phyloP scores from a whole-genome alignment of 2,797 vertebrate species.

The Hyperoplus immaculatus region DNA sequence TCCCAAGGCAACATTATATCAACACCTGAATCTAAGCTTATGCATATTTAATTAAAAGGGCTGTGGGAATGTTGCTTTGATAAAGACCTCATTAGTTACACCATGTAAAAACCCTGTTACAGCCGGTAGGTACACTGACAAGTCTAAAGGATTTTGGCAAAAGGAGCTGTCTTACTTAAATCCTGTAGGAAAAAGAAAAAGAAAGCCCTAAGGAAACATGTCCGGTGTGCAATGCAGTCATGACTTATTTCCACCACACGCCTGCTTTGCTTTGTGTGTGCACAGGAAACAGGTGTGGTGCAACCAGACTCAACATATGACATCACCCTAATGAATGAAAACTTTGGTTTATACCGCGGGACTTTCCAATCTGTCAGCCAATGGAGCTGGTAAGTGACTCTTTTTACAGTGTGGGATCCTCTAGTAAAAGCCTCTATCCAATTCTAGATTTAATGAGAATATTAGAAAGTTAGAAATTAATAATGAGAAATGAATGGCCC shows the following conservation, averaged over 20 bases:
- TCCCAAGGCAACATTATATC: conserved; percentile 53
- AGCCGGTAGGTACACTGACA: conserved; percentile 27
- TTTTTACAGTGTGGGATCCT: not conserved
- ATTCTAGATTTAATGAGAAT: not conserved
- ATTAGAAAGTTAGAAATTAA: conserved; percentile 1
- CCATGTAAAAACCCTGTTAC: conserved; percentile 53
- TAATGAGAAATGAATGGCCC: not conserved
- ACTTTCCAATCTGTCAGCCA: conserved; percentile 26
- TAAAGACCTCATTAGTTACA: conserved; percentile 65
- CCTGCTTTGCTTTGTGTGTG: conserved; percentile 39
- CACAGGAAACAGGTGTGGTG: conserved; percentile 68
- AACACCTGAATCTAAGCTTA: conserved; percentile 59
- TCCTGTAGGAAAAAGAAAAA: not conserved
- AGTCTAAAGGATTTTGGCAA: conserved; percentile 33
- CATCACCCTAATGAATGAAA: conserved; percentile 45
- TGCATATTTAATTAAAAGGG: conserved; percentile 65
- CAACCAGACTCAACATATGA: conserved; percentile 73
- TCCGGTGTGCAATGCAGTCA: not conserved
- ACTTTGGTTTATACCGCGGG: conserved; percentile 15
- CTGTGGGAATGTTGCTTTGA: conserved; percentile 56
- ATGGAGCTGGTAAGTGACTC: not conserved
- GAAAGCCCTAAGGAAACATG: conserved; percentile 10
- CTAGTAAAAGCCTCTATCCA: not conserved
- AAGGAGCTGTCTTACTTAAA: conserved; percentile 27
- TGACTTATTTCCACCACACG: conserved; percentile 52